phyloP scores from a whole-genome alignment of 2,797 vertebrate genomes.

The Poeciliopsis paucimaculata region DNA sequence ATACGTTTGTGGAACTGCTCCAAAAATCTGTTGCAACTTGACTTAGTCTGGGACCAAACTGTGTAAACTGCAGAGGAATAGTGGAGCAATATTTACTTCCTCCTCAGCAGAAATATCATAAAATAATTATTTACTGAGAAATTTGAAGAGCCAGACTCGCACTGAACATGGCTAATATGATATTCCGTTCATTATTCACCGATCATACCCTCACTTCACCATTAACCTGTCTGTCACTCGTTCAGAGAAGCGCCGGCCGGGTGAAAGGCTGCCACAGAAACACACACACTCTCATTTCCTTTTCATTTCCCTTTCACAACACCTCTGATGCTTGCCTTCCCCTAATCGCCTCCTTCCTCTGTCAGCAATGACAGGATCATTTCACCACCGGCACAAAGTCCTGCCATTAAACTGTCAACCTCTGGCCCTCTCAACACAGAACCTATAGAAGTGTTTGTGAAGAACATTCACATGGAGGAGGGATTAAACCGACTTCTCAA shows the following conservation, averaged over 20 bases:
- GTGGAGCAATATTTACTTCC: not conserved
- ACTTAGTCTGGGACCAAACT: not conserved
- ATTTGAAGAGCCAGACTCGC: not conserved
- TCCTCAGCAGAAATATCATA: not conserved
- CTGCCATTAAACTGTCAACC: constrained; percentile 15
- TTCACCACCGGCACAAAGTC: constrained; percentile 32
- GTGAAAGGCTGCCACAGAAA: constrained; percentile 3
- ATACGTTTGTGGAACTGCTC: not conserved
- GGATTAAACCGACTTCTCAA: constrained; percentile 1
- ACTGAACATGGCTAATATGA: not conserved
- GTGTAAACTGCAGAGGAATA: not conserved
- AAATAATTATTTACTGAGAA: not conserved
- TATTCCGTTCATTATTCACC: not conserved
- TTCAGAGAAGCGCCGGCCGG: not conserved
- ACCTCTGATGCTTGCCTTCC: constrained; percentile 26
- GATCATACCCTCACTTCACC: not conserved
- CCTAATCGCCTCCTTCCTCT: constrained; percentile 13
- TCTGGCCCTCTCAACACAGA: not conserved
- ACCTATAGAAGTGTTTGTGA: not conserved
- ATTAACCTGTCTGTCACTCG: not conserved
- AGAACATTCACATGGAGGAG: not conserved
- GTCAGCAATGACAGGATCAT: constrained; percentile 15
- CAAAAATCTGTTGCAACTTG: not conserved
- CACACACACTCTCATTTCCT: constrained; percentile 54
- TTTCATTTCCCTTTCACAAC: constrained; percentile 66